phyloP scores from a whole-genome alignment of 2,797 vertebrate genomes.

The Sebastes baramenuke region DNA sequence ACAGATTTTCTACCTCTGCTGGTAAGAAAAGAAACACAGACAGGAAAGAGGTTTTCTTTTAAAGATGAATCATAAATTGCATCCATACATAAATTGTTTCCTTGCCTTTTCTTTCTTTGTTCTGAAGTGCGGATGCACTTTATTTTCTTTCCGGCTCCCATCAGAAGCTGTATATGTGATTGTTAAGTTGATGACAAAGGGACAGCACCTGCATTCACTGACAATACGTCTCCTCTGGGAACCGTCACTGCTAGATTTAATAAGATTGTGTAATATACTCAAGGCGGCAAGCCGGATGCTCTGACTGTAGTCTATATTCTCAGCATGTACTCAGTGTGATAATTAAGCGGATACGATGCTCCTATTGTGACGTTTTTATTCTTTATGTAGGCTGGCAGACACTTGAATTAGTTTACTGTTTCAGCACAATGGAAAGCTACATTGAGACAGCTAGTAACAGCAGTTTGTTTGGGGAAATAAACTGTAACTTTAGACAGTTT shows the following conservation, averaged over 20 bases:
- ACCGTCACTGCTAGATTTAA: neutral
- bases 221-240: neutral
- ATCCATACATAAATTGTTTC: neutral
- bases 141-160: neutral
- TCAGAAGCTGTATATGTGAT: neutral
- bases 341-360: slow-evolving; percentile 26
- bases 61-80: neutral
- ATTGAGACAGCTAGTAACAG: neutral
- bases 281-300: neutral
- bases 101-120: neutral
- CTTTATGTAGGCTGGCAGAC: neutral
- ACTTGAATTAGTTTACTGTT: neutral
- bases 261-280: slow-evolving; percentile 16
- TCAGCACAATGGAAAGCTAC: slow-evolving; percentile 21
- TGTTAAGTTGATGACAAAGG: slow-evolving; percentile 17
- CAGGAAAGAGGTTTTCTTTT: neutral
- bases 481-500: neutral
- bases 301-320: slow-evolving; percentile 15
- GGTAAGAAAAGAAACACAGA: neutral
- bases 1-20: neutral
- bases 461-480: neutral
- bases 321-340: slow-evolving; percentile 16
- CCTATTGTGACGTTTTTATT: neutral
- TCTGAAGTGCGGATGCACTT: neutral
- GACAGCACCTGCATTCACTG: slow-evolving; percentile 13